A percentile compares a stretch with the other conserved stretches of the same genome.
phyloP scores from a whole-genome alignment of 2,888 invertebrate genomes.

The Drepanosiphum platanoidis region DNA sequence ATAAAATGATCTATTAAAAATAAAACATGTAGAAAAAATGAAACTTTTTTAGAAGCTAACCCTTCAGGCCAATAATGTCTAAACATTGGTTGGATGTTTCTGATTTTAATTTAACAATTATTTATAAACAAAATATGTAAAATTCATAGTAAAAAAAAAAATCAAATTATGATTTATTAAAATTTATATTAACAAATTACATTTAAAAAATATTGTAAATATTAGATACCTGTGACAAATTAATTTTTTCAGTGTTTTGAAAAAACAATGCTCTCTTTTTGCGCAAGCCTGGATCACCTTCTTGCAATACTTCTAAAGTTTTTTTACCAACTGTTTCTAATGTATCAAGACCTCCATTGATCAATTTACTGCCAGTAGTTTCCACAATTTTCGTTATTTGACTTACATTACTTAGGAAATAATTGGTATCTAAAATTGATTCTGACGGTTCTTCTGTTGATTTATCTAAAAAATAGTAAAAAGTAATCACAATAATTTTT shows the following conservation, averaged over 20 bases:
- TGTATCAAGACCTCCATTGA: conserved; percentile 85
- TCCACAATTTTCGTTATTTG: conserved; percentile 73
- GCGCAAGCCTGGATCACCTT: conserved; percentile 88
- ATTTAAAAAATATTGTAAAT: conserved; percentile 4
- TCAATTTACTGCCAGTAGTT: conserved; percentile 77
- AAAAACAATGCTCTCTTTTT: conserved; percentile 79
- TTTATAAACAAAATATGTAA: no score
- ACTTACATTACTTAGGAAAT: conserved; percentile 55
- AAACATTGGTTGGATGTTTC: no score
- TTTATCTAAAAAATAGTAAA: conserved; percentile 26
- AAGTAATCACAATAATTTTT: not conserved
- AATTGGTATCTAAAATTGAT: conserved; percentile 41
- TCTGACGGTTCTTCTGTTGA: conserved; percentile 14
- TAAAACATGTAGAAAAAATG: no score
- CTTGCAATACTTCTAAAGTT: conserved; percentile 91
- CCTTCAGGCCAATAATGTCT: no score
- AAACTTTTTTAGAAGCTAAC: no score
- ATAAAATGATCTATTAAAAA: no score
- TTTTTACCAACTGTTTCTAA: conserved; percentile 93
- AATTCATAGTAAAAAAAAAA: no score
- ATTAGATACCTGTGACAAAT: conserved; percentile 70
- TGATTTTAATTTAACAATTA: no score
- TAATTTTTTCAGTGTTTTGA: conserved; percentile 73
- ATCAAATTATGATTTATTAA: no score
- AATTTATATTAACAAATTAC: no score